Percentiles rank a stretch among this genome's conserved stretches.
phyloP scores from a whole-genome alignment of 2,113 vertebrate species.

The Platichthys flesus region DNA sequence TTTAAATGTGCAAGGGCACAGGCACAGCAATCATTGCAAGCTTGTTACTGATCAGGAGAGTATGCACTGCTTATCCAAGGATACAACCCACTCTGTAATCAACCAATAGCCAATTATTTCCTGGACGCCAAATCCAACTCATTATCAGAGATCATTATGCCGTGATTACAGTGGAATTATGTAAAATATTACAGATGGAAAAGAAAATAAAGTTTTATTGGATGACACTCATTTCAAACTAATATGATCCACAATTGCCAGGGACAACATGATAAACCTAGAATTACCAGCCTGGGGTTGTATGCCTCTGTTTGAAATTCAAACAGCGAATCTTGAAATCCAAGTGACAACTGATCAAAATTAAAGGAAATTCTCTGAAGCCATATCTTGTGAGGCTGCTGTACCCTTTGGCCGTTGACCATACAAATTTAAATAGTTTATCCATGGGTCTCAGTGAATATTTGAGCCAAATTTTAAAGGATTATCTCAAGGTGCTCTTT shows the following conservation, averaged over 20 bases:
- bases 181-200: conserved; percentile 17
- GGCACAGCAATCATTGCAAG: conserved; percentile 38
- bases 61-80: conserved; percentile 25
- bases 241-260: neutral
- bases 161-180: conserved; percentile 35
- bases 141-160: conserved; percentile 34
- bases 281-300: neutral
- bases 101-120: conserved; percentile 49
- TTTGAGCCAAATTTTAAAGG: too few relatives aligned
- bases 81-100: conserved; percentile 53
- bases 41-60: conserved; percentile 38
- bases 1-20: conserved; percentile 18
- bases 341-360: too few relatives aligned
- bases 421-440: too few relatives aligned
- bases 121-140: conserved; percentile 32
- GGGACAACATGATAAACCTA: neutral
- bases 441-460: too few relatives aligned
- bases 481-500: too few relatives aligned
- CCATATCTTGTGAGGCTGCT: too few relatives aligned
- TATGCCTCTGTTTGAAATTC: neutral
- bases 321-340: neutral
- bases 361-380: too few relatives aligned
- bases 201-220: conserved; percentile 23
- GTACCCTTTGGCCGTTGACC: too few relatives aligned
- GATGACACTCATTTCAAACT: neutral